Evolutionary conservation across 2,797 vertebrate species (phyloP).

Genomic region (Alectoris magna): DNA sequence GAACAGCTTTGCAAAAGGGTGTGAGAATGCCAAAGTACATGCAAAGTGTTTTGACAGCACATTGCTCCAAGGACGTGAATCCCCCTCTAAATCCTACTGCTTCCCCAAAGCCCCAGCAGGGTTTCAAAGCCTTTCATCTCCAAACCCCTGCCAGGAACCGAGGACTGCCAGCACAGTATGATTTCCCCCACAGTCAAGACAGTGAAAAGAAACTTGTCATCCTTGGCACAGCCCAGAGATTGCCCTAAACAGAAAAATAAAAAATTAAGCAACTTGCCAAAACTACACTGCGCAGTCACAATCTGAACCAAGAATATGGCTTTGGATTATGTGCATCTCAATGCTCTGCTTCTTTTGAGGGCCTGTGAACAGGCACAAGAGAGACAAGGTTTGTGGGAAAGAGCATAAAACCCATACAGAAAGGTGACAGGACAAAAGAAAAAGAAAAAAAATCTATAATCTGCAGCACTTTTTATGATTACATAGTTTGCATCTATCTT

Average conservation of each 20-base stretch:
- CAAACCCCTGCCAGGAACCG: background rate
- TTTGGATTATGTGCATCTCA: background rate
- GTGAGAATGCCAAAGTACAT: background rate
- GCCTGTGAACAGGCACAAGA: background rate
- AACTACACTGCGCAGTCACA: background rate
- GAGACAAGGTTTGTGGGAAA: background rate
- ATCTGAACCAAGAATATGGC: background rate
- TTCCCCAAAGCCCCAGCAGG: background rate
- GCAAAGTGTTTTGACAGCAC: background rate
- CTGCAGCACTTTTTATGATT: background rate
- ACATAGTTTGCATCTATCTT: background rate
- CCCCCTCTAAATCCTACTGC: fast-evolving
- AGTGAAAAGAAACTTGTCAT: background rate
- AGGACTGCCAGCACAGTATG: background rate
- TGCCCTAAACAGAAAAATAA: background rate
- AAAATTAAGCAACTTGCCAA: background rate
- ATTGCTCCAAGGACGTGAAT: background rate
- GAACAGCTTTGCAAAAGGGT: background rate
- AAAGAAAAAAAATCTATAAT: background rate
- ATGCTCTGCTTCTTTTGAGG: background rate
- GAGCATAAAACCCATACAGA: background rate
- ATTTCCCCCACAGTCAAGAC: background rate
- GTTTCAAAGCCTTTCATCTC: background rate
- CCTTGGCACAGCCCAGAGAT: background rate
- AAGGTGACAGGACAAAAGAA: background rate